These are phyloP conservation scores for Argyrosomus japonicus DNA, from an alignment of 2,113 vertebrate genomes.

Conservation along the genomic window DNA sequence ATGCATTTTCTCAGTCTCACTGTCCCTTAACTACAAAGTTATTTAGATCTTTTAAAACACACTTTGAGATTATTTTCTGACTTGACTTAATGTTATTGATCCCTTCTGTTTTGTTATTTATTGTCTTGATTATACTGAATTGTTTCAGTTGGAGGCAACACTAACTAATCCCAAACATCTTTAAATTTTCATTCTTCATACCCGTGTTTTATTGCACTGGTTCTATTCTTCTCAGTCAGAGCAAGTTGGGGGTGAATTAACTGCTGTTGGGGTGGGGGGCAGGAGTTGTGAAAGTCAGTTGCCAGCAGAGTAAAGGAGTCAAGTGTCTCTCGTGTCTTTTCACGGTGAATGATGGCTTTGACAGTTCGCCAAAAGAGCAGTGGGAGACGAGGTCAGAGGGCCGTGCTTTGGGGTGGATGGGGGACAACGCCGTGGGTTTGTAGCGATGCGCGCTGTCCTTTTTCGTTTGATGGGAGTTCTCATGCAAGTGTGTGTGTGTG, in stretches of 20 bases:
- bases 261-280: slow-evolving; percentile 24
- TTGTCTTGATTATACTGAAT: slow-evolving; percentile 6
- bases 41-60: not conserved
- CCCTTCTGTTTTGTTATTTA: not conserved
- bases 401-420: slow-evolving; percentile 56
- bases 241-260: slow-evolving; percentile 46
- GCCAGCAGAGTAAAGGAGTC: slow-evolving; percentile 75
- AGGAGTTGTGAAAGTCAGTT: slow-evolving; percentile 76
- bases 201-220: slow-evolving; percentile 13
- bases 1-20: not conserved
- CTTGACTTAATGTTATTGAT: not conserved
- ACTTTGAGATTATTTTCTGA: not conserved
- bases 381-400: slow-evolving; percentile 72
- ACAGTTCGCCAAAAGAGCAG: slow-evolving; percentile 85
- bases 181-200: not conserved
- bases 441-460: slow-evolving; percentile 62
- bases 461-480: slow-evolving; percentile 49
- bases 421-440: slow-evolving; percentile 51
- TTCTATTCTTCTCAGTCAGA: slow-evolving; percentile 42
- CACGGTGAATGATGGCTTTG: slow-evolving; percentile 84
- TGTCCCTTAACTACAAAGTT: not conserved
- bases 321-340: slow-evolving; percentile 79
- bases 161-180: not conserved
- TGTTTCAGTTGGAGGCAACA: not conserved
- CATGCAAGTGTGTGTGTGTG: slow-evolving; percentile 41